A percentile compares a stretch with the other conserved stretches of the same genome.
Conservation (phyloP, 2,888 invertebrate species). For the Netelia melanura region DNA sequence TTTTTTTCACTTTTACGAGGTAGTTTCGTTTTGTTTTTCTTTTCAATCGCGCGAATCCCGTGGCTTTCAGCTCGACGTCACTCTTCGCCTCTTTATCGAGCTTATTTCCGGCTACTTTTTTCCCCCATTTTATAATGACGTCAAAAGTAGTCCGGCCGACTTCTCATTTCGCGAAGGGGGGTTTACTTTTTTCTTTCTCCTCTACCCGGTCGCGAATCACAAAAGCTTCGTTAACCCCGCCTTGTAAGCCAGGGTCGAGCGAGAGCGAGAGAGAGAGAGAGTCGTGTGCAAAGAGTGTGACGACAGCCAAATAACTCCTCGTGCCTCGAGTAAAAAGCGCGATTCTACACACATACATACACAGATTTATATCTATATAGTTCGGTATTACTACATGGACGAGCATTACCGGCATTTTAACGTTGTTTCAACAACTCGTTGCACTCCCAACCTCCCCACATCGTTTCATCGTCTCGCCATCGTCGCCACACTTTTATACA, state of each 20-base stretch:
- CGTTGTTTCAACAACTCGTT: conserved; percentile 49
- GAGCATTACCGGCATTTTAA: conserved; percentile 56
- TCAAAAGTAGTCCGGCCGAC: conserved; percentile 57
- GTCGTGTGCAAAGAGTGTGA: conserved; percentile 41
- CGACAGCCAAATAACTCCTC: conserved; percentile 53
- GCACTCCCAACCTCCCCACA: neutral
- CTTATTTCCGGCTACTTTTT: conserved; percentile 15
- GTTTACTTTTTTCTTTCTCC: conserved; percentile 40
- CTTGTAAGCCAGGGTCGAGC: conserved; percentile 19
- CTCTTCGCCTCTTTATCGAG: conserved; percentile 2
- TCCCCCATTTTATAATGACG: conserved; percentile 36
- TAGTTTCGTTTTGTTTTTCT: neutral
- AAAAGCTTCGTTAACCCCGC: conserved; percentile 63
- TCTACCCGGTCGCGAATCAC: conserved; percentile 44
- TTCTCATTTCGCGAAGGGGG: conserved; percentile 15
- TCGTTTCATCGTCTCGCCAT: conserved; percentile 16
- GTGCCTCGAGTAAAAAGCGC: conserved; percentile 41
- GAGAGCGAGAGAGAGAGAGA: conserved; percentile 9
- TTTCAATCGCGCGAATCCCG: neutral
- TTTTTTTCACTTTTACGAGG: neutral
- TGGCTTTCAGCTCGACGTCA: conserved; percentile 10
- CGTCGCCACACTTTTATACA: conserved; percentile 22
- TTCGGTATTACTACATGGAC: neutral
- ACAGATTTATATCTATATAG: conserved; percentile 2
- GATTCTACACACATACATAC: conserved; percentile 9